Evolutionary conservation across 2,113 vertebrate genomes (phyloP), one percentile per base, ranked within the genome.

Genomic region (Marmota monax): DNA sequence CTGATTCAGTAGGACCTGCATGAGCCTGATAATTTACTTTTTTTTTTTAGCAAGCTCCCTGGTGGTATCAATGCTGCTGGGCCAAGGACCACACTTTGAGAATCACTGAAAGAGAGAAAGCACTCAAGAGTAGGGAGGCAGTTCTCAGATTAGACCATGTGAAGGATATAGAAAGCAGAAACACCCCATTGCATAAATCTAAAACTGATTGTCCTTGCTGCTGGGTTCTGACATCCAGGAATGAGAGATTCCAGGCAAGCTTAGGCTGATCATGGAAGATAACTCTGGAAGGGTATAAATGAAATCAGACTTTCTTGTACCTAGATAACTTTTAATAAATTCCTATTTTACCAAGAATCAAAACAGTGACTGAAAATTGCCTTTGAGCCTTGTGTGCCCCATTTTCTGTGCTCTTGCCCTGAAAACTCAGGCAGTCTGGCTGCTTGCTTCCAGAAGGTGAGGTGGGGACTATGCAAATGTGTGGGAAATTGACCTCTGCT

Each of bases 391-490:
- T 34, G 5, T 22, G 0, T 10, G 0, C 27, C 42, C 13, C 18
- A 16, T 11, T 18, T 25, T 63, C 48, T 92, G 10, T 27, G 72
- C 8, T 13, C 58, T 67, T 48, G 2, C 58, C 48, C 25, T 0
- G 17, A 10, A 29, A 69, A 7, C 39, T 58, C 11, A 25, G 4
- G 18, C 53, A 51, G 5, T 5, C 22, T 29, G 25, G 20, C 42
- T 88, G 18, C 39, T 32, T 37, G 1, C 42, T 96, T 93, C 77
- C 56, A 83, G 56, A 86, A 92, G 22, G 37, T 74, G 67, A n/a
- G 45, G 39, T 58, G n/a, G 39, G 34, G 45, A 58, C 18, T 51
- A 22, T 25, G 23, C 39, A 65, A 25, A 3, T 11, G 5, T 16
- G 8, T 74, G 18, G 23, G 72, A 63, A 72, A 65, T 2, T 37